phyloP scores from a whole-genome alignment of 92 coral and sea anemone species.

The Paragorgia papillata region DNA sequence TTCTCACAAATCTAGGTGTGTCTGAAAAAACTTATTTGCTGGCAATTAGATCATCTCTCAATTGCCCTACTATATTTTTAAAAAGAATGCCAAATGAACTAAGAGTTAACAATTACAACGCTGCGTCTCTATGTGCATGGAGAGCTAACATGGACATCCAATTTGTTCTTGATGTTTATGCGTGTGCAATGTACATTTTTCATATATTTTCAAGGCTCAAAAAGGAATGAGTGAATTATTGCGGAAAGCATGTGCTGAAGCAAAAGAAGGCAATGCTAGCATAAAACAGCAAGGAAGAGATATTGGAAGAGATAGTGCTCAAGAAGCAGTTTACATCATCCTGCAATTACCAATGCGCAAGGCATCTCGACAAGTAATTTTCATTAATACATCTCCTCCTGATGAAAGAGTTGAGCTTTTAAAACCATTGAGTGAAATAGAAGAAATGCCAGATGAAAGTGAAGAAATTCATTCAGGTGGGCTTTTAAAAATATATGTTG shows the following conservation, averaged over 20 bases:
- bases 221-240: slow-evolving; percentile 55
- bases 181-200: slow-evolving; percentile 54
- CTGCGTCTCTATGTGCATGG: slow-evolving; percentile 46
- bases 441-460: no score
- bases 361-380: slow-evolving; percentile 56
- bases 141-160: slow-evolving; percentile 53
- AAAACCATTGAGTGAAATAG: no score
- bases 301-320: slow-evolving; percentile 57
- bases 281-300: slow-evolving; percentile 59
- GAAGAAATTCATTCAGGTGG: no score
- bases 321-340: slow-evolving; percentile 60
- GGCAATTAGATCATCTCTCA: background rate
- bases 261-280: no score
- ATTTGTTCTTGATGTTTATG: slow-evolving; percentile 60
- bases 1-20: slow-evolving; percentile 19
- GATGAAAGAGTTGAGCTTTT: no score
- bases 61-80: slow-evolving; percentile 35
- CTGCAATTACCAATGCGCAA: slow-evolving; percentile 60
- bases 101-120: slow-evolving; percentile 49
- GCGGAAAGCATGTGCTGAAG: no score
- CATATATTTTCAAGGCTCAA: no score
- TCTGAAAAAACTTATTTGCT: no score
- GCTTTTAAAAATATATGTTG: no score
- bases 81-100: slow-evolving; percentile 47
- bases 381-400: slow-evolving; percentile 58